These are phyloP conservation scores for Ameiurus melas DNA, from an alignment of 2,113 vertebrate species.

Conservation along the genomic window DNA sequence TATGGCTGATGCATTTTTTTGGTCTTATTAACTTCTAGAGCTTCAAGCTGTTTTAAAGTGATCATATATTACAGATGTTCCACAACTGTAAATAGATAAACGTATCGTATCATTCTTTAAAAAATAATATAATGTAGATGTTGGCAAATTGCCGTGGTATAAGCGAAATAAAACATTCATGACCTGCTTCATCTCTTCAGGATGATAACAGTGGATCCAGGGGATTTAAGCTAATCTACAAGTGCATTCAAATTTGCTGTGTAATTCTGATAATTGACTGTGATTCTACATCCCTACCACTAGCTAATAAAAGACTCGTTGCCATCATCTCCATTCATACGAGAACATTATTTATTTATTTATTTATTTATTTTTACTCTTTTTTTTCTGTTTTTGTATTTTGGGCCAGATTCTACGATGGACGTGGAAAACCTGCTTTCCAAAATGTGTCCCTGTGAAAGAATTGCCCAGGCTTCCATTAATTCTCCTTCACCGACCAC, in stretches of 20 bases:
- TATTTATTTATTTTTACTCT: neutral
- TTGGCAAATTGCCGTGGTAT: neutral
- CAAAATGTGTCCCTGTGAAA: neutral
- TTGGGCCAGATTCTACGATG: conserved; percentile 59
- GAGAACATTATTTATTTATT: too few relatives aligned
- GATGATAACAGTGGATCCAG: neutral
- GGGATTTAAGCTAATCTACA: neutral
- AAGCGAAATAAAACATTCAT: neutral
- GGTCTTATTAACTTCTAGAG: too few relatives aligned
- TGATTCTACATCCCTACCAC: neutral
- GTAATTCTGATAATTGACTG: neutral
- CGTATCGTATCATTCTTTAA: neutral
- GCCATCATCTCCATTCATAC: neutral
- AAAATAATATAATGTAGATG: neutral
- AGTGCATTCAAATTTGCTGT: neutral
- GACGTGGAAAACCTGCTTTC: conserved; percentile 45
- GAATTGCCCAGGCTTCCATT: neutral
- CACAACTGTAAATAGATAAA: neutral
- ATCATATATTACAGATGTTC: too few relatives aligned
- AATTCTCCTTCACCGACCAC: neutral
- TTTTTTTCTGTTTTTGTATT: neutral
- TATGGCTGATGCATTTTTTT: too few relatives aligned
- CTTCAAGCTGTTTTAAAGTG: too few relatives aligned
- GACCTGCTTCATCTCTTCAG: neutral
- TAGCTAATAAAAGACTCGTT: neutral